Evolutionary conservation across 1,140 invertebrate species (phyloP).

Genomic region (Branchinecta lynchi): DNA sequence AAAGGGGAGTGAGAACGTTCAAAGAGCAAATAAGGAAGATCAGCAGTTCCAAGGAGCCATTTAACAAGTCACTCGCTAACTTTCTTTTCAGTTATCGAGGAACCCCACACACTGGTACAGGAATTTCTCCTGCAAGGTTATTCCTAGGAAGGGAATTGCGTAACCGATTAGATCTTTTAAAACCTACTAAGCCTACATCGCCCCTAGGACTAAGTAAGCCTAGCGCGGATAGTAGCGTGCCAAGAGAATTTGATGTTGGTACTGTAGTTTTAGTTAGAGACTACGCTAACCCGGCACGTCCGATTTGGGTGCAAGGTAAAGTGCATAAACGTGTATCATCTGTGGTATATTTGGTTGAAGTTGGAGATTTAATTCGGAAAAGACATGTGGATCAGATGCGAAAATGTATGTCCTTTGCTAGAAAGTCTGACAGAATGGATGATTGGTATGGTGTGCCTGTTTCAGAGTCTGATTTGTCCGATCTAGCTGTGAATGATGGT

Average conservation of each 20-base stretch:
- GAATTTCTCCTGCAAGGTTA: constrained; percentile 20
- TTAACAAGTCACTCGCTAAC: constrained; percentile 12
- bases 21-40: constrained; percentile 15
- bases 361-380: background rate
- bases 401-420: background rate
- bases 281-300: background rate
- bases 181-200: constrained; percentile 11
- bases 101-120: constrained; percentile 23
- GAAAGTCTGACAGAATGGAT: too few relatives aligned
- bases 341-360: constrained; percentile 11
- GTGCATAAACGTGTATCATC: constrained; percentile 12
- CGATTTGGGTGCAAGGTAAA: background rate
- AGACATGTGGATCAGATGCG: constrained; percentile 15
- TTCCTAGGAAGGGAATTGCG: constrained; percentile 16
- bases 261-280: background rate
- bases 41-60: constrained; percentile 6
- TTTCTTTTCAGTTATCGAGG: constrained; percentile 22
- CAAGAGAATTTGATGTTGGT: background rate
- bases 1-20: constrained; percentile 18
- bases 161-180: constrained; percentile 20
- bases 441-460: too few relatives aligned
- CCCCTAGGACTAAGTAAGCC: background rate
- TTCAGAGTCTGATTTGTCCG: too few relatives aligned
- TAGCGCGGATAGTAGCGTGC: background rate
- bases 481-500: too few relatives aligned